phyloP scores from a whole-genome alignment of 2,888 invertebrate species.

The Drosophila seclusa region DNA sequence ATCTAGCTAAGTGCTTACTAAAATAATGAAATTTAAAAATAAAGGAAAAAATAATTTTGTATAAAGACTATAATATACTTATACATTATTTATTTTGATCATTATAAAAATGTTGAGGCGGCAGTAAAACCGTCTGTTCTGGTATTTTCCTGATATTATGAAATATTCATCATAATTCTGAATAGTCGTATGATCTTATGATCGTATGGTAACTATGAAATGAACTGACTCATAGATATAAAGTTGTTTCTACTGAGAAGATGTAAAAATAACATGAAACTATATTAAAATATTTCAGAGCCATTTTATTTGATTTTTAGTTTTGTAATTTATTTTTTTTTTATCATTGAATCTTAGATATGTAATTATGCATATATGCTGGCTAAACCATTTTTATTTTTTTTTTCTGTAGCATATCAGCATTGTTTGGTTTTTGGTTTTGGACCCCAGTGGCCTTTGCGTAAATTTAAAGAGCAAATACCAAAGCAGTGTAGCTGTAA shows the following conservation, averaged over 20 bases:
- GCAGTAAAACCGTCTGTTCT: not conserved
- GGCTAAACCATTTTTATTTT: not conserved
- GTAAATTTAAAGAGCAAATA: slow-evolving; percentile 54
- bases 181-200: too few relatives aligned
- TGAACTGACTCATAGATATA: not conserved
- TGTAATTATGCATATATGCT: not conserved
- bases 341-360: not conserved
- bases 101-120: not conserved
- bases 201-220: not conserved
- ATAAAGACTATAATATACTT: not conserved
- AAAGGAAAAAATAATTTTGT: not conserved
- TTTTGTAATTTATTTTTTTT: not conserved
- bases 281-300: not conserved
- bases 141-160: not conserved
- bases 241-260: not conserved
- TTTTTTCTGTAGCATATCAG: slow-evolving; percentile 4
- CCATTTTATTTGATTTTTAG: not conserved
- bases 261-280: not conserved
- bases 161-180: not conserved
- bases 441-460: slow-evolving; percentile 34
- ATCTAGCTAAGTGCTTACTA: not conserved
- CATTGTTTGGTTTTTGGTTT: slow-evolving; percentile 27
- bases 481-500: slow-evolving; percentile 53
- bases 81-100: not conserved
- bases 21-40: not conserved